These are phyloP conservation scores for Clanis bilineata DNA, from an alignment of 2,888 invertebrate genomes.

Conservation along the genomic window DNA sequence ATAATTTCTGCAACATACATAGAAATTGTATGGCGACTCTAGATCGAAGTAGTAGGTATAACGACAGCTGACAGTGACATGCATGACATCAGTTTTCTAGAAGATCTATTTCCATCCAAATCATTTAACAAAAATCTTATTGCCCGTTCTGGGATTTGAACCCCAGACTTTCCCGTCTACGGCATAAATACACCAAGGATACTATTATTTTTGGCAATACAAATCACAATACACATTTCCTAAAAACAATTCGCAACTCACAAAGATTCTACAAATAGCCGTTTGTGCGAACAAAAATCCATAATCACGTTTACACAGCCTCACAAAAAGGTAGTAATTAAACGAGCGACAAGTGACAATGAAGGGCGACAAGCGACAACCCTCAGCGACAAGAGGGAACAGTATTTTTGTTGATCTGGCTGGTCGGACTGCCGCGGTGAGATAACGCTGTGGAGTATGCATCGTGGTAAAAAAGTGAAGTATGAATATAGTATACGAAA, in stretches of 20 bases:
- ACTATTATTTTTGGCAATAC: neutral
- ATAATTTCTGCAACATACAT: no score
- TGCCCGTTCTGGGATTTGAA: no score
- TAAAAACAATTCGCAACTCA: neutral
- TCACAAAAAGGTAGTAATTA: conserved; percentile 71
- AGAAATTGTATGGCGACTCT: no score
- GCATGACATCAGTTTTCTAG: no score
- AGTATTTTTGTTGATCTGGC: conserved; percentile 73
- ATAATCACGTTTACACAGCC: conserved; percentile 31
- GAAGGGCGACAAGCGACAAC: conserved; percentile 49
- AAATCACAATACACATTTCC: neutral
- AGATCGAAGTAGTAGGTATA: no score
- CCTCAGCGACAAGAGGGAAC: conserved; percentile 54
- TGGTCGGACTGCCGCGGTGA: conserved; percentile 60
- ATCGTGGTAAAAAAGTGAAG: no score
- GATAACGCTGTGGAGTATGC: conserved; percentile 54
- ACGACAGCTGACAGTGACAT: no score
- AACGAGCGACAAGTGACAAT: conserved; percentile 50
- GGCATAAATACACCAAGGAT: neutral
- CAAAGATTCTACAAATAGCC: neutral
- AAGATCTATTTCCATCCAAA: no score
- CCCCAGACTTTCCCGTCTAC: no score
- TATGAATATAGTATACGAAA: no score
- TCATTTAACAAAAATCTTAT: no score
- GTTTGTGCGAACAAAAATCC: conserved; percentile 39